Conservation (phyloP, 1,140 invertebrate species). For the Rhagoletis pomonella region DNA sequence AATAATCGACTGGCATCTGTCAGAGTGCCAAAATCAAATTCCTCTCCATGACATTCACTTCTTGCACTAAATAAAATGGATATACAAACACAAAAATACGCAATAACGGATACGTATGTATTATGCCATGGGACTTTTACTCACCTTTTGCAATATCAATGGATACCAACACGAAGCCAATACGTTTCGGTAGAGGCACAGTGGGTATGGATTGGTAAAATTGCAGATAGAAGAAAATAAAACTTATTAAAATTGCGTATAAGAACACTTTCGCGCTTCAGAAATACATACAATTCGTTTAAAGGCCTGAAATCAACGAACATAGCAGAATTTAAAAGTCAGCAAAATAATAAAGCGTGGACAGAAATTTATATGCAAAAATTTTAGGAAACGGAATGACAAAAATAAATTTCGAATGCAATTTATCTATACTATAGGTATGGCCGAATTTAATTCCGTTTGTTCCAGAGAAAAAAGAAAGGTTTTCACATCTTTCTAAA, state of each 20-base stretch:
- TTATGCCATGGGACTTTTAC: not conserved
- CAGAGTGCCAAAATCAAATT: constrained; percentile 44
- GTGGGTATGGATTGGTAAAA: not conserved
- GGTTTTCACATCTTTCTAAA: too few relatives aligned
- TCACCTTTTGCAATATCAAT: constrained; percentile 23
- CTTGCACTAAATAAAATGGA: not conserved
- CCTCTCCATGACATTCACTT: constrained; percentile 8
- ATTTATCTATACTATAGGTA: too few relatives aligned
- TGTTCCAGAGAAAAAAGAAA: too few relatives aligned
- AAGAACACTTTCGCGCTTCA: too few relatives aligned
- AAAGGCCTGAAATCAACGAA: not conserved
- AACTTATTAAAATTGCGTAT: too few relatives aligned
- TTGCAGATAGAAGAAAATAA: not conserved
- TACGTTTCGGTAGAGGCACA: not conserved
- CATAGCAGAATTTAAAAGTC: too few relatives aligned
- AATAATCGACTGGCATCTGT: constrained; percentile 47
- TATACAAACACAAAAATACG: not conserved
- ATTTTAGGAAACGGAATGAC: too few relatives aligned
- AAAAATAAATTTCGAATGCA: too few relatives aligned
- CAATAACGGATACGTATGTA: not conserved
- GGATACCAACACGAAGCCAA: not conserved
- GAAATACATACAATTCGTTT: not conserved
- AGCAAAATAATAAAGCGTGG: too few relatives aligned
- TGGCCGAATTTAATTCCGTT: too few relatives aligned
- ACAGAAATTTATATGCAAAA: too few relatives aligned